Percentiles rank a stretch among this genome's conserved stretches.
These are phyloP conservation scores for Pluvialis apricaria DNA, from an alignment of 2,113 vertebrate genomes.

Conservation along the genomic window DNA sequence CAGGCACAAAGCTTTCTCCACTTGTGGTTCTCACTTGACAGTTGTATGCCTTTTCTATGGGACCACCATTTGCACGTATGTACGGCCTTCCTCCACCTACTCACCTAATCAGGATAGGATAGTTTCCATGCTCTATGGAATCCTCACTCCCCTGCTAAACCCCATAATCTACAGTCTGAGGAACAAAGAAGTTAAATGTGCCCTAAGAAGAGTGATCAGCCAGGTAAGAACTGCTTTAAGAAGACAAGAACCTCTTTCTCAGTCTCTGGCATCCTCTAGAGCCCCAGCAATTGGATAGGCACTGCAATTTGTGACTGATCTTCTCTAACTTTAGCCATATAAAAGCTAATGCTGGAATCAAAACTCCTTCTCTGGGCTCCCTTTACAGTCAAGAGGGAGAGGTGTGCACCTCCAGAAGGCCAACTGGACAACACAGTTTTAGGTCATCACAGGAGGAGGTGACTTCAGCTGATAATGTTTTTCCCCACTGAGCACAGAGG, in stretches of 20 bases:
- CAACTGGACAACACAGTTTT: background rate
- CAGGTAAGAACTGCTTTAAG: background rate
- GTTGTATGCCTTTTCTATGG: slow-evolving; percentile 60
- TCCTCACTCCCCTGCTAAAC: slow-evolving; percentile 61
- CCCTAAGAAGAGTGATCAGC: background rate
- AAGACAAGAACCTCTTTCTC: background rate
- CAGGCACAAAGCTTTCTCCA: slow-evolving; percentile 56
- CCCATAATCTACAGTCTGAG: slow-evolving; percentile 61
- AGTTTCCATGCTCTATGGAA: slow-evolving; percentile 49
- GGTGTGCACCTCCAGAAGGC: background rate
- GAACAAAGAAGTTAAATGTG: slow-evolving; percentile 53
- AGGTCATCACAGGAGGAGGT: background rate
- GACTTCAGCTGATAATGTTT: background rate
- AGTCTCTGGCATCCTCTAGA: background rate
- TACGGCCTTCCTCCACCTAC: slow-evolving; percentile 28
- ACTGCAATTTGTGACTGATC: background rate
- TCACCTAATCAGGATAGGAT: background rate
- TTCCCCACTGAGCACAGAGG: background rate
- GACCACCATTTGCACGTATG: slow-evolving; percentile 45
- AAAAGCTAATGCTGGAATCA: background rate
- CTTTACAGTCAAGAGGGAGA: background rate
- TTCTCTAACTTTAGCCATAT: background rate
- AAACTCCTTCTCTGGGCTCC: background rate
- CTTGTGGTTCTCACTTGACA: slow-evolving; percentile 51
- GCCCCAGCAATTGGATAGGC: background rate